phyloP scores from a whole-genome alignment of 2,113 vertebrate species.

The Elachura formosa region DNA sequence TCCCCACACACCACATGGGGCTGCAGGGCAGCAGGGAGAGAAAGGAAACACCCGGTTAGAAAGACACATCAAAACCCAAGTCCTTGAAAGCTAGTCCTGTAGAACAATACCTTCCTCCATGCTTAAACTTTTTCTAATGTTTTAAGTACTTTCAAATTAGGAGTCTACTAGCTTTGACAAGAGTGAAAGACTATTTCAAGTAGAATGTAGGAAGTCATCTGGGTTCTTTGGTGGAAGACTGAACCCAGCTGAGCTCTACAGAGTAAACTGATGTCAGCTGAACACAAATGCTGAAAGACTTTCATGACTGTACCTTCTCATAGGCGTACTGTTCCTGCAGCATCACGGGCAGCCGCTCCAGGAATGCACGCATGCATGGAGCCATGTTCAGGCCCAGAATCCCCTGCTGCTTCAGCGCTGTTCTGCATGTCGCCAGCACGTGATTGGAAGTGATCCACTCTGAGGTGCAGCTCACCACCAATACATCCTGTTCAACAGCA shows the following conservation, averaged over 20 bases:
- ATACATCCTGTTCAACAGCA: conserved; percentile 81
- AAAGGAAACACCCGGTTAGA: not conserved
- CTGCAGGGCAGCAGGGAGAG: conserved; percentile 56
- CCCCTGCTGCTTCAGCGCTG: conserved; percentile 91
- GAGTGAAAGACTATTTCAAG: not conserved
- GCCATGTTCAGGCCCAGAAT: conserved; percentile 90
- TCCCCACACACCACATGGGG: conserved; percentile 95
- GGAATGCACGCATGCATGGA: conserved; percentile 94
- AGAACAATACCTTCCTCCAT: not conserved
- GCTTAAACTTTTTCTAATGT: not conserved
- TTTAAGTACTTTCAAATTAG: not conserved
- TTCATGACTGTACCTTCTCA: conserved; percentile 97
- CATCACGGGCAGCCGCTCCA: conserved; percentile 93
- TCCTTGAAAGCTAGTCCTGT: not conserved
- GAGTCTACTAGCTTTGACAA: not conserved
- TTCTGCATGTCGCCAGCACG: conserved; percentile 89
- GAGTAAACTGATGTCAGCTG: not conserved
- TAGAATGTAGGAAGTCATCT: not conserved
- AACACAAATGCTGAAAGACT: too few species aligned
- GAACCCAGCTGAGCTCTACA: not conserved
- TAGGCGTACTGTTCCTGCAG: conserved; percentile 96
- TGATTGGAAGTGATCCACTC: conserved; percentile 91
- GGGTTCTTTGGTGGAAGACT: not conserved
- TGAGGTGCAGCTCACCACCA: conserved; percentile 90
- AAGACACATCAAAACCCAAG: not conserved